phyloP scores from a whole-genome alignment of 2,113 vertebrate species.

The Morone saxatilis region DNA sequence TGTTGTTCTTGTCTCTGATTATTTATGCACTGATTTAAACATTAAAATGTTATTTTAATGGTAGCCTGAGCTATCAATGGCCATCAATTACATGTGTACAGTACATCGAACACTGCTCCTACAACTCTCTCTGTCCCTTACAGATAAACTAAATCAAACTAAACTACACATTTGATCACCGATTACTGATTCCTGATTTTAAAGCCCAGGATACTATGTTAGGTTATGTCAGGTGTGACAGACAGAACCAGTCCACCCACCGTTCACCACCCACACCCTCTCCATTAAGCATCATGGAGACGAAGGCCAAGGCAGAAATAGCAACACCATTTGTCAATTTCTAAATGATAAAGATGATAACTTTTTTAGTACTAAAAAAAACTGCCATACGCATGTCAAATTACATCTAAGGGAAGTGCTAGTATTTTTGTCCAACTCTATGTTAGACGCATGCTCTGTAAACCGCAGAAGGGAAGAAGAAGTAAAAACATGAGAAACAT shows the following conservation, averaged over 20 bases:
- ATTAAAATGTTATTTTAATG: too few relatives aligned
- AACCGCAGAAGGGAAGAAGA: conserved; percentile 4
- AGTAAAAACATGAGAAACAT: background rate
- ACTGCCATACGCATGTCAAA: background rate
- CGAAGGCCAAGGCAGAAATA: background rate
- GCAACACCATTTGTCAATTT: background rate
- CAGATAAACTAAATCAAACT: too few relatives aligned
- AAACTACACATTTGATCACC: too few relatives aligned
- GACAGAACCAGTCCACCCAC: conserved; percentile 41
- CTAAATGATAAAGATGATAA: conserved; percentile 3
- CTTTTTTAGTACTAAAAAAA: conserved; percentile 3
- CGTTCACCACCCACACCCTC: conserved; percentile 34
- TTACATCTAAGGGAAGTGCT: background rate
- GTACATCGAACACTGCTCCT: too few relatives aligned
- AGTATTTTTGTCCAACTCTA: background rate
- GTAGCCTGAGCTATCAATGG: too few relatives aligned
- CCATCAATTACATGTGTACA: too few relatives aligned
- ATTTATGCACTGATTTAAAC: too few relatives aligned
- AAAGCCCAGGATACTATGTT: conserved; percentile 23
- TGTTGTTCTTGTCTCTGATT: too few relatives aligned
- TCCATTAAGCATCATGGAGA: conserved; percentile 46
- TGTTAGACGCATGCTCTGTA: background rate
- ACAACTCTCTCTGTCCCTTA: too few relatives aligned
- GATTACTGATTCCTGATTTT: background rate
- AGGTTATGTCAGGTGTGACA: conserved; percentile 23